Evolutionary conservation across 1,140 invertebrate genomes (phyloP), one percentile per base, ranked within the genome.

Genomic region (Cryptotermes secundus): DNA sequence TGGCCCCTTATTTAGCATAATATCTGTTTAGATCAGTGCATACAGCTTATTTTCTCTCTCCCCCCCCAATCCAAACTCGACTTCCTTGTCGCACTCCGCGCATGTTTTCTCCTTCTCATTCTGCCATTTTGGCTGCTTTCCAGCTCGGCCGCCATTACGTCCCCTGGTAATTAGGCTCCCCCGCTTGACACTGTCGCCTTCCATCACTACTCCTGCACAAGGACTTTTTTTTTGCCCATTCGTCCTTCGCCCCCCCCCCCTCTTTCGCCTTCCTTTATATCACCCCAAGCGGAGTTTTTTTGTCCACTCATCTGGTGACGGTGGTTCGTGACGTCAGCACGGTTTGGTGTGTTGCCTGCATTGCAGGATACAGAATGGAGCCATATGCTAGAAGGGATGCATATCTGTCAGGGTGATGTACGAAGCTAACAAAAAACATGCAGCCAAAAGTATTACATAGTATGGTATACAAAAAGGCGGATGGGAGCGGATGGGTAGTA

Each of bases 101-200:
- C 79, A 10, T 38, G 24, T 26, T 6, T 31, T 53, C 49, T 35
- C 34, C 59, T n/a, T 83, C 49, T 83, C n/a, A 31, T 34, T 65
- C 65, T 72, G 49, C 83, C n/a, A 36, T 45, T 53, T 53, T 83
- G 83, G 83, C 83, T 38, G n/a, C 4, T 42, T 83, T 65, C 83
- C 83, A 83, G 83, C 34, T 35, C 34, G 83, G 34, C 83, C 83
- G 83, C 83, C 83, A 83, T 83, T 83, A 82, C 83, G 31, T 38
- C 83, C 83, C 83, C 83, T 72, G 83, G 83, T 83, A 83, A 83
- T 83, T 83, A 83, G 83, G 36, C 83, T 83, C 53, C 36, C 82
- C 83, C 83, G 83, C 65, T 83, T 83, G 83, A 83, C 83, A 83
- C 83, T 83, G 83, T 83, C 83, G 83, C 53, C 83, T 83, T 79